phyloP scores from a whole-genome alignment of 2,113 vertebrate genomes.

The Gasterosteus nipponicus region DNA sequence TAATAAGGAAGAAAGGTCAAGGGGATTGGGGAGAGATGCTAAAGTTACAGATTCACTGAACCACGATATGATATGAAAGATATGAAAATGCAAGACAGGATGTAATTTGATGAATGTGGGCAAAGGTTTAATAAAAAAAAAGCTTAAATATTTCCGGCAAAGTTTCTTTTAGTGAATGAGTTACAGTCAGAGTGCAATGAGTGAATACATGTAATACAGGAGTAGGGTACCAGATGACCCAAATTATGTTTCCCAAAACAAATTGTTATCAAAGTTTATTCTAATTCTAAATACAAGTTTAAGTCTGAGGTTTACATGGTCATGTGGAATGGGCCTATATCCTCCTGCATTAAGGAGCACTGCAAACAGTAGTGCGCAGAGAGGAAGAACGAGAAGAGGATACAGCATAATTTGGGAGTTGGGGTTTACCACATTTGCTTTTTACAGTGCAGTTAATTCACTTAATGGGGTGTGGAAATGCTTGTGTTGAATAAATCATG shows the following conservation, averaged over 20 bases:
- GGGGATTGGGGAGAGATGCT: conserved; percentile 18
- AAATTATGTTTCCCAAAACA: background rate
- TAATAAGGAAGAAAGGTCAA: conserved; percentile 10
- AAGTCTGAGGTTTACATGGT: background rate
- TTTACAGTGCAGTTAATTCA: conserved; percentile 7
- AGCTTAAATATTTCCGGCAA: background rate
- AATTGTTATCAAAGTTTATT: background rate
- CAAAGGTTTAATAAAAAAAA: conserved; percentile 19
- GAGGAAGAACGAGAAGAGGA: background rate
- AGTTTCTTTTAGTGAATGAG: conserved; percentile 10
- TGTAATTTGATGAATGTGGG: conserved; percentile 23
- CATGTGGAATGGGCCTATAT: background rate
- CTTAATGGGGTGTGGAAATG: conserved; percentile 25
- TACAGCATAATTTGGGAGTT: background rate
- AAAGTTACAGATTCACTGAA: conserved; percentile 26
- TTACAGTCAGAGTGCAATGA: conserved; percentile 3
- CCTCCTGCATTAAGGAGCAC: background rate
- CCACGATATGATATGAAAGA: conserved; percentile 40
- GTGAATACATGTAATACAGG: background rate
- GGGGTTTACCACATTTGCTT: conserved; percentile 5
- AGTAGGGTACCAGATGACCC: background rate
- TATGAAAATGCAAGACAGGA: conserved; percentile 51
- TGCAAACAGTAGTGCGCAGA: background rate
- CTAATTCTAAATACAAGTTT: background rate
- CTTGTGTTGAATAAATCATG: conserved; percentile 57